Evolutionary conservation across 2,888 invertebrate genomes (phyloP).

Genomic region (Apoda limacodes): DNA sequence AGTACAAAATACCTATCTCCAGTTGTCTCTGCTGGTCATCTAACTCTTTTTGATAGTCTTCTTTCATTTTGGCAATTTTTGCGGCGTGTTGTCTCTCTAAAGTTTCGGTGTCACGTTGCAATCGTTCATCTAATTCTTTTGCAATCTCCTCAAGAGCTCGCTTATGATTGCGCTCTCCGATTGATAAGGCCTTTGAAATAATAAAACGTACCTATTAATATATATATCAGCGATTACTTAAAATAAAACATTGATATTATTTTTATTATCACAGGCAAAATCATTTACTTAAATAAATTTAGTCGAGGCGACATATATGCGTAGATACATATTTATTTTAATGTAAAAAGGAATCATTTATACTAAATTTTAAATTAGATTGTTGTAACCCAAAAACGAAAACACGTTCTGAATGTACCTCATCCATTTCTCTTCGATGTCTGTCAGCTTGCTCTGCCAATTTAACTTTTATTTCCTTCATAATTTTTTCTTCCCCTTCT

Average conservation of each 20-base stretch:
- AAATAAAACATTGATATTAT: constrained; percentile 1
- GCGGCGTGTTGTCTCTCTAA: constrained; percentile 43
- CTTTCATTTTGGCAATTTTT: constrained; percentile 51
- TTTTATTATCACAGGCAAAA: not conserved
- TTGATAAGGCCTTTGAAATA: constrained; percentile 4
- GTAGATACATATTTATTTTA: no score
- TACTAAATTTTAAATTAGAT: no score
- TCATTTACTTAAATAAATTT: not conserved
- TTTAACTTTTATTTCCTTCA: constrained; percentile 44
- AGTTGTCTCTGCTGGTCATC: constrained; percentile 55
- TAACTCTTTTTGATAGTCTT: constrained; percentile 47
- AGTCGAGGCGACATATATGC: not conserved
- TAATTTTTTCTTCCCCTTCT: constrained; percentile 56
- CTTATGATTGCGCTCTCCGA: constrained; percentile 32
- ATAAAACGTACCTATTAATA: no score
- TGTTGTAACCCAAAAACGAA: no score
- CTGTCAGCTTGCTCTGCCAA: constrained; percentile 58
- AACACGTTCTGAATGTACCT: no score
- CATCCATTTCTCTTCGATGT: constrained; percentile 53
- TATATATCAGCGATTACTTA: not conserved
- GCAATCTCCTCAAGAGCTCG: constrained; percentile 29
- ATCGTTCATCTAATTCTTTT: constrained; percentile 35
- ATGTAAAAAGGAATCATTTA: no score
- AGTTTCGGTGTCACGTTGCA: constrained; percentile 29
- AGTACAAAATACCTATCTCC: constrained; percentile 37